phyloP scores from a whole-genome alignment of 2,113 vertebrate species.

The Nothobranchius kuhntae region DNA sequence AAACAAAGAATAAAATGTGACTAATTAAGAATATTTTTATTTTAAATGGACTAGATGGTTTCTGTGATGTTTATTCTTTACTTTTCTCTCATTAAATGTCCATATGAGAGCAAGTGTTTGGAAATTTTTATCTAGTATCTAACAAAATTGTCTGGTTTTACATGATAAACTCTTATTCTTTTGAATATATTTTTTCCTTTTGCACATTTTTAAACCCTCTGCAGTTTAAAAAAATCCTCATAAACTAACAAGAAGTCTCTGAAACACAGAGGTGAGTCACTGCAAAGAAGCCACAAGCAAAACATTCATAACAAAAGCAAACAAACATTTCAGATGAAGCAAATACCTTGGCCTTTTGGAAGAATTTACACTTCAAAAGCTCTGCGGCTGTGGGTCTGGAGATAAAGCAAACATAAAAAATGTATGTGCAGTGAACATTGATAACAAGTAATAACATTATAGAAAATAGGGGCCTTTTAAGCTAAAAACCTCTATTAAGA shows the following conservation, averaged over 20 bases:
- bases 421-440: background rate
- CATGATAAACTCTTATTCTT: too few relatives aligned
- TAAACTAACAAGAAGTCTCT: background rate
- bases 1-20: background rate
- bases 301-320: slow-evolving; percentile 20
- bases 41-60: too few relatives aligned
- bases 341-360: slow-evolving; percentile 85
- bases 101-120: too few relatives aligned
- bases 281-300: background rate
- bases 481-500: too few relatives aligned
- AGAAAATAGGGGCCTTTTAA: background rate
- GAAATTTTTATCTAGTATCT: too few relatives aligned
- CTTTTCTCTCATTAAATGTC: too few relatives aligned
- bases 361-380: slow-evolving; percentile 85
- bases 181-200: too few relatives aligned
- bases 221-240: background rate
- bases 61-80: too few relatives aligned
- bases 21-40: too few relatives aligned
- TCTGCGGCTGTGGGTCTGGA: slow-evolving; percentile 81
- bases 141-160: too few relatives aligned
- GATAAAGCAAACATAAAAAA: slow-evolving; percentile 14
- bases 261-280: background rate
- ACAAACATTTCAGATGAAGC: slow-evolving; percentile 21
- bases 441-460: background rate
- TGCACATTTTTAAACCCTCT: background rate